Evolutionary conservation across 2,888 invertebrate species (phyloP), one percentile per base, ranked within the genome.

Genomic region (Patella depressa): DNA sequence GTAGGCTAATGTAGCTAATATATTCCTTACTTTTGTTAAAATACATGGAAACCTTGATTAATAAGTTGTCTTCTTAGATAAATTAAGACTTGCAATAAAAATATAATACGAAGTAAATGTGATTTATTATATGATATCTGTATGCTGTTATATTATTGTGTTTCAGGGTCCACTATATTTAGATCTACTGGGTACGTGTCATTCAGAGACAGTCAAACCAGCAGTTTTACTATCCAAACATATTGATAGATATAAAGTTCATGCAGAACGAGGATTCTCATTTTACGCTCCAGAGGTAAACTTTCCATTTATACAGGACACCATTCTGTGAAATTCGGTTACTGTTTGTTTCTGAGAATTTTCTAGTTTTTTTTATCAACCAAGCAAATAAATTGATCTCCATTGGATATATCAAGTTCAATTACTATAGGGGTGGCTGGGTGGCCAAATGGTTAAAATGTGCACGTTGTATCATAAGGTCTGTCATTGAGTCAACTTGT

Each of bases 101-200:
- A 45, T 45, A 0, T 45, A 9, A 34, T 34, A 34, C 3, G 5
- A 34, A 34, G 34, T 34, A 34, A 34, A 4, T 34, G 34, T 34
- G 34, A 34, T 34, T 34, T 34, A 34, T 34, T 34, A 34, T 34
- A 34, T 34, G 0, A 45, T 9, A 45, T 45, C 45, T 9, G 45
- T 45, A 45, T 45, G 45, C 9, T 45, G 45, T 45, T 45, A 45
- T 11, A 3, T 65, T 1, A 12, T 24, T 65, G 65, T 24, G 24
- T 65, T 84, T 53, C 79, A 91, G 91, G 89, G 85, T 15, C 89
- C 91, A 7, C 74, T 91, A 65, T 90, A 88, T 78, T 81, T 91
- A 71, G 91, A 91, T 72, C 75, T 91, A 59, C 72, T 91, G 29
- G 91, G 90, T 5, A 91, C 91, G 0, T 91, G 91, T 83, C 91